A percentile compares a stretch with the other conserved stretches of the same genome.
These are phyloP conservation scores for Drosophila sordidula DNA, from an alignment of 2,888 invertebrate species.

Conservation along the genomic window DNA sequence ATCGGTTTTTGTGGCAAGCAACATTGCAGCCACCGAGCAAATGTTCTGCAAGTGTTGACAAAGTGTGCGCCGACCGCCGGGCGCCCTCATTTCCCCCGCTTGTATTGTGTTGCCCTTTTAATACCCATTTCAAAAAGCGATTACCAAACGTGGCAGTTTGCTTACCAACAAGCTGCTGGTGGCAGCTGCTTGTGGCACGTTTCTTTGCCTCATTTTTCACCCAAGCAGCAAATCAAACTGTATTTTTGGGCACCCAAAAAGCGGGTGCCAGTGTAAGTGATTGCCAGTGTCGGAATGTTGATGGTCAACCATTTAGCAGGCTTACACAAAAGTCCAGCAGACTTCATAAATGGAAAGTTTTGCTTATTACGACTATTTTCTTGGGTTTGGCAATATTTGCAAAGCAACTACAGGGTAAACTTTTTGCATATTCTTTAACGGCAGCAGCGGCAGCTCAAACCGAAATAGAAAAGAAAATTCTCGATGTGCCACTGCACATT, in stretches of 20 bases:
- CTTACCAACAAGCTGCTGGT: conserved; percentile 22
- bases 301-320: conserved; percentile 45
- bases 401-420: conserved; percentile 10
- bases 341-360: conserved; percentile 62
- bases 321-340: conserved; percentile 7
- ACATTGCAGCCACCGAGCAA: conserved; percentile 35
- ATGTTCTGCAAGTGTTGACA: conserved; percentile 66
- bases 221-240: conserved; percentile 4
- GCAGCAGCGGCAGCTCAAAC: conserved; percentile 19
- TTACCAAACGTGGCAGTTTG: conserved; percentile 50
- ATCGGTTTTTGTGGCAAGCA: conserved; percentile 49
- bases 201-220: conserved; percentile 22
- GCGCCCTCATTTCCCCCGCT: not conserved
- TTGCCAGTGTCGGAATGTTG: conserved; percentile 45
- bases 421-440: conserved; percentile 10
- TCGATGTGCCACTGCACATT: conserved; percentile 3
- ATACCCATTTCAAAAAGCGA: conserved; percentile 59
- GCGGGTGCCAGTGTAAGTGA: conserved; percentile 12
- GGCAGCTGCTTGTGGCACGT: conserved; percentile 9
- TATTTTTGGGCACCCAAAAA: not conserved
- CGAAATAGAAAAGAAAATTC: conserved; percentile 28
- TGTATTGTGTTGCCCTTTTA: conserved; percentile 33
- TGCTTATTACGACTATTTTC: no score
- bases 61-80: conserved; percentile 47
- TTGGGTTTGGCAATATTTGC: conserved; percentile 6